Percentiles rank a stretch among this genome's conserved stretches.
These are phyloP conservation scores for Cichlasoma orientale DNA, from an alignment of 2,797 vertebrate genomes.

Conservation along the genomic window DNA sequence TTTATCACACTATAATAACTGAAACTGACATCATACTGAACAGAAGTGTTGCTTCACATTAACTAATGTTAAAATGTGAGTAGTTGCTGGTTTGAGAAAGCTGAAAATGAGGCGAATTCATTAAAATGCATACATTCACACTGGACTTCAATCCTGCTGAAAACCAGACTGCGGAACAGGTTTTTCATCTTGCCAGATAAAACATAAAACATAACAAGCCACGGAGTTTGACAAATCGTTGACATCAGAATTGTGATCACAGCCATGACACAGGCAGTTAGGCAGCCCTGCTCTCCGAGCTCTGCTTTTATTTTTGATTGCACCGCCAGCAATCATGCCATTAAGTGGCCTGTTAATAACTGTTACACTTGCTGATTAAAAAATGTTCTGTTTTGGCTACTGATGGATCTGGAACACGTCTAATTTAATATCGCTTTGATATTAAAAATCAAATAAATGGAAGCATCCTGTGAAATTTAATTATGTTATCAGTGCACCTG, in stretches of 20 bases:
- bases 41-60: background rate
- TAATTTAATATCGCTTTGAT: conserved; percentile 17
- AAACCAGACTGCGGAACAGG: background rate
- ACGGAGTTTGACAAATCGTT: background rate
- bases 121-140: background rate
- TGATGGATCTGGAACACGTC: background rate
- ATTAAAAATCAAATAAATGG: conserved; percentile 15
- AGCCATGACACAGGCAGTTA: background rate
- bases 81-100: background rate
- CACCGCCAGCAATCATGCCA: background rate
- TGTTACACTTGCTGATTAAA: background rate
- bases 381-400: background rate
- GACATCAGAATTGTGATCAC: background rate
- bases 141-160: background rate
- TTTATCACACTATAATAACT: background rate
- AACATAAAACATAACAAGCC: background rate
- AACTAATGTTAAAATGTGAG: background rate
- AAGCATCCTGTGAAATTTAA: conserved; percentile 3
- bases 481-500: background rate
- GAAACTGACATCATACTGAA: background rate
- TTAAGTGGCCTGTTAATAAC: background rate
- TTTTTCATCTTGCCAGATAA: background rate
- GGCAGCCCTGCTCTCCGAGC: background rate
- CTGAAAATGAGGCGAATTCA: background rate
- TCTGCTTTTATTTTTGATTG: background rate